Evolutionary conservation across 2,888 invertebrate genomes (phyloP).

Genomic region (Eustalomyia histrio): DNA sequence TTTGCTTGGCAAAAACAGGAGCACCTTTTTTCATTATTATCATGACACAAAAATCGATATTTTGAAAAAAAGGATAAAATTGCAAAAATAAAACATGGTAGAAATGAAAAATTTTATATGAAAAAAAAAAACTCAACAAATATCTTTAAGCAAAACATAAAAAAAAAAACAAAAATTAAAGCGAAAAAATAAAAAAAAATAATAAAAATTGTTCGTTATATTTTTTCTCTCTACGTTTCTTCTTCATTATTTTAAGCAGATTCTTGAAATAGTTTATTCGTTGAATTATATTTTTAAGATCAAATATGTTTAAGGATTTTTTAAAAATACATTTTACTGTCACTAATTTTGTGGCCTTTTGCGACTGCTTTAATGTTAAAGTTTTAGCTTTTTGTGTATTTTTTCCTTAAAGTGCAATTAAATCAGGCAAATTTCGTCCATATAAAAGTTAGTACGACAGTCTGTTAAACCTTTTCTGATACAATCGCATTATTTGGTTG

Average conservation of each 20-base stretch:
- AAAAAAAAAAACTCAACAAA: conserved; percentile 56
- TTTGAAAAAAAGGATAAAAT: conserved; percentile 66
- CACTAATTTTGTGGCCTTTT: no score
- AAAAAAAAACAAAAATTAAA: conserved; percentile 18
- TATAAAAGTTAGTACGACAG: no score
- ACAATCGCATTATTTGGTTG: no score
- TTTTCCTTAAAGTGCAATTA: no score
- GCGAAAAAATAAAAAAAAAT: conserved; percentile 4
- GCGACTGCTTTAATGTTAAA: no score
- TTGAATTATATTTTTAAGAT: no score
- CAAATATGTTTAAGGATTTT: no score
- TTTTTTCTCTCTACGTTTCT: conserved; percentile 21
- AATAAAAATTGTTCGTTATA: conserved; percentile 47
- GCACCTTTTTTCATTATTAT: conserved; percentile 57
- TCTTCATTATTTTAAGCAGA: neutral
- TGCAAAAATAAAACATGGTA: conserved; percentile 55
- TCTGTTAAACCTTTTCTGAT: no score
- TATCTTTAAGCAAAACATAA: conserved; percentile 61
- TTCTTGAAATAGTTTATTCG: no score
- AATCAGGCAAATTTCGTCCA: no score
- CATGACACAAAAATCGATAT: conserved; percentile 68
- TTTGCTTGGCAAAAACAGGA: conserved; percentile 36
- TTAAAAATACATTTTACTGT: no score
- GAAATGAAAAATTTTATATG: conserved; percentile 39
- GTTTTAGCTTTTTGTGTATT: no score